Evolutionary conservation across 2,888 invertebrate genomes (phyloP), one percentile per base, ranked within the genome.

Genomic region (Cosmia trapezina): DNA sequence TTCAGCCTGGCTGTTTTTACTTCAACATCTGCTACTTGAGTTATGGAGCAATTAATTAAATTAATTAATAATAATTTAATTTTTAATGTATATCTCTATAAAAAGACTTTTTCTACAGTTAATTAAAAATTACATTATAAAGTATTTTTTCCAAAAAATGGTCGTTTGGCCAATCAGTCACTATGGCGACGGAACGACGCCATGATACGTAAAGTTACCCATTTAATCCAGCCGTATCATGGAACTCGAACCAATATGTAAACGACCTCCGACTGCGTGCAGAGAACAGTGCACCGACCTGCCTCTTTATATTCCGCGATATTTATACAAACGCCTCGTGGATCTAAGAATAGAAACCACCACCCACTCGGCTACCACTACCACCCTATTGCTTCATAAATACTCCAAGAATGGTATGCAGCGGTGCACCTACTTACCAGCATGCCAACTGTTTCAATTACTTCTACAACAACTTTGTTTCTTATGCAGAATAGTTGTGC

Each of bases 271-370:
- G 2, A n/a, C 2, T 65, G 64, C 63, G 17, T 49, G 47, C 53
- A 60, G 1, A 7, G 6, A 56, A 22, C 53, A 54, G 54, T 79
- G 54, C 74, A 65, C 28, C 7, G 64, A 65, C 63, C 37, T 41
- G 17, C 0, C 59, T 19, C 12, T 43, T 41, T 9, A 56, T 19
- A n/a, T 60, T n/a, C 49, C 22, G 0, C 11, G 51, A 41, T 51
- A 61, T 53, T 43, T 59, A 59, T 49, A 54, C 22, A 53, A 17
- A 12, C 9, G 12, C 37, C 12, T 22, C 33, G 51, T 28, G 54
- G 33, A 4, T 45, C 49, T 51, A 45, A 76, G n/a, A 60, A 76
- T 80, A 73, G 59, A 17, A 12, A 11, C 17, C n/a, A 54, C 63
- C 47, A 22, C 56, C 51, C 17, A n/a, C 54, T 37, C 41, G 17